phyloP scores from a whole-genome alignment of 2,797 vertebrate genomes.

The Thalassophryne amazonica region DNA sequence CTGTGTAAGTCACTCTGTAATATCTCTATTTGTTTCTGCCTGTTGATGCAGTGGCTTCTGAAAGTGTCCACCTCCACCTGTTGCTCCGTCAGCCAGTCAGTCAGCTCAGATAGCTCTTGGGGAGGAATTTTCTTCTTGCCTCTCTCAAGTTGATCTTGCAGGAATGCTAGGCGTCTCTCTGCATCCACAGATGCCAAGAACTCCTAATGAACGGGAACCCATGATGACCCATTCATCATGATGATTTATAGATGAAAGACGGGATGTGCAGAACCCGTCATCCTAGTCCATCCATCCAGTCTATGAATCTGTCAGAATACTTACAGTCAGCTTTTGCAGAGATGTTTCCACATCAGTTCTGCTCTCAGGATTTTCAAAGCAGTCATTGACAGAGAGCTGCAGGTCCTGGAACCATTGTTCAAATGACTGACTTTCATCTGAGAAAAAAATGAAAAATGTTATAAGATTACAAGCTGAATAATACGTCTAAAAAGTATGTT shows the following conservation, averaged over 20 bases:
- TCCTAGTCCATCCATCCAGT: background rate
- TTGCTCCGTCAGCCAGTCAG: conserved; percentile 81
- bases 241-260: background rate
- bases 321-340: conserved; percentile 82
- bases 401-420: conserved; percentile 86
- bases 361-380: conserved; percentile 87
- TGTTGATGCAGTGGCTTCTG: conserved; percentile 76
- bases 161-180: conserved; percentile 77
- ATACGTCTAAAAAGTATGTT: background rate
- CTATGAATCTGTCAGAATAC: background rate
- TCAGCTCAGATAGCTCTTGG: conserved; percentile 74
- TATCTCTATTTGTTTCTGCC: conserved; percentile 74
- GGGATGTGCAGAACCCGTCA: background rate
- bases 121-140: conserved; percentile 76
- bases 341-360: conserved; percentile 77
- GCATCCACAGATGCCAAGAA: conserved; percentile 83
- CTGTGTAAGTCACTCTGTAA: conserved; percentile 76
- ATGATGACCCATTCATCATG: background rate
- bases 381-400: conserved; percentile 86
- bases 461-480: background rate
- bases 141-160: conserved; percentile 75
- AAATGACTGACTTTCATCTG: conserved; percentile 87
- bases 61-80: conserved; percentile 80
- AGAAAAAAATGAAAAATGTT: background rate
- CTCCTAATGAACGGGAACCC: conserved; percentile 57